Percentiles rank a stretch among this genome's conserved stretches.
These are phyloP conservation scores for Chascanopsetta lugubris DNA, from an alignment of 2,113 vertebrate species.

Conservation along the genomic window DNA sequence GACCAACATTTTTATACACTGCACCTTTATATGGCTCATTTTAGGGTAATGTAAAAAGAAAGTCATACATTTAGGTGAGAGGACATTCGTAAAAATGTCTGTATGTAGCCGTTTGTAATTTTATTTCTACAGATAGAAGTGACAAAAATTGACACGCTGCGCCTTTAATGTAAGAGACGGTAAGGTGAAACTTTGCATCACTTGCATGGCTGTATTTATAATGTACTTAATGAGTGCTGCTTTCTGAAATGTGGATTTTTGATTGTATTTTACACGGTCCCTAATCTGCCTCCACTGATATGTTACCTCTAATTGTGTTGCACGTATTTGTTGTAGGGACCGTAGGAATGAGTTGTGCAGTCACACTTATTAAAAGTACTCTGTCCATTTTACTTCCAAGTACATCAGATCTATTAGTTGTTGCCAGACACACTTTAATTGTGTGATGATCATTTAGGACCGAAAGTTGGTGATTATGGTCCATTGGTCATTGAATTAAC, in stretches of 20 bases:
- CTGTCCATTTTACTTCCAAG: slow-evolving; percentile 6
- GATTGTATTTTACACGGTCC: not conserved
- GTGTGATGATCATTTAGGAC: slow-evolving; percentile 21
- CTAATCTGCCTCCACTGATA: not conserved
- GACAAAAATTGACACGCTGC: too few relatives aligned
- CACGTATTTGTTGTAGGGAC: not conserved
- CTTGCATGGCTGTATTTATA: not conserved
- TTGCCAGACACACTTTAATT: not conserved
- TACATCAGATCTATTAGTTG: not conserved
- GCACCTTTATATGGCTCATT: too few relatives aligned
- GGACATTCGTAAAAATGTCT: too few relatives aligned
- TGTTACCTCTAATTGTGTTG: not conserved
- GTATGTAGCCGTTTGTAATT: too few relatives aligned
- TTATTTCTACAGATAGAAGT: too few relatives aligned
- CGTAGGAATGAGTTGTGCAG: not conserved
- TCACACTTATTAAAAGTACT: slow-evolving; percentile 4
- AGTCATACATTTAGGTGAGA: too few relatives aligned
- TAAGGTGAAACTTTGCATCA: not conserved
- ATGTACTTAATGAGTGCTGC: not conserved
- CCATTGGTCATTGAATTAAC: slow-evolving; percentile 28
- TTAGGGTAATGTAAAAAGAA: too few relatives aligned
- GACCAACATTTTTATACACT: too few relatives aligned
- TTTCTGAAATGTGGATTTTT: not conserved
- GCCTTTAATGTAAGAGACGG: too few relatives aligned
- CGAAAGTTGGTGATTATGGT: slow-evolving; percentile 26